phyloP scores from a whole-genome alignment of 1,140 invertebrate genomes.

The Drosophila ambigua region DNA sequence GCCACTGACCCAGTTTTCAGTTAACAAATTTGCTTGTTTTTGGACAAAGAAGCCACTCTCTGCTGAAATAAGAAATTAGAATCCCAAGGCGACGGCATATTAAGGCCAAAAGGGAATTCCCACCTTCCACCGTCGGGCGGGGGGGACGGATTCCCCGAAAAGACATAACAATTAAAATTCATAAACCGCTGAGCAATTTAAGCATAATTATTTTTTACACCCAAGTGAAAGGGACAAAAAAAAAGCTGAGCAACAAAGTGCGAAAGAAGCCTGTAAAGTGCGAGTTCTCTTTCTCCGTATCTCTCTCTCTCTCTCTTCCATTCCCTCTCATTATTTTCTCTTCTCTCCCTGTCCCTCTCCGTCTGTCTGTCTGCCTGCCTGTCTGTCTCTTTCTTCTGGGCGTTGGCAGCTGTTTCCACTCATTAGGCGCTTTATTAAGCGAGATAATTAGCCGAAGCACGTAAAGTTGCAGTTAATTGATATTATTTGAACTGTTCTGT shows the following conservation, averaged over 20 bases:
- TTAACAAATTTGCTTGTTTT: conserved; percentile 57
- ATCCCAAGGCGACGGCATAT: conserved; percentile 25
- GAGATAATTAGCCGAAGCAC: conserved; percentile 80
- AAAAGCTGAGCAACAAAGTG: conserved; percentile 31
- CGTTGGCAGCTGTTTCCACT: conserved; percentile 79
- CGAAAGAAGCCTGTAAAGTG: conserved; percentile 25
- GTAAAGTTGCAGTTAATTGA: conserved; percentile 81
- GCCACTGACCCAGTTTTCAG: conserved; percentile 2
- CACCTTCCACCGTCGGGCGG: conserved; percentile 19
- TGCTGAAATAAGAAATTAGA: conserved; percentile 42
- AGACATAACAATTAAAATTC: conserved; percentile 73
- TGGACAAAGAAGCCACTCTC: conserved; percentile 27
- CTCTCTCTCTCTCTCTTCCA: neutral
- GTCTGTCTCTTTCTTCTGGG: conserved; percentile 23
- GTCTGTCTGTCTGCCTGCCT: neutral
- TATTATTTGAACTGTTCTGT: conserved; percentile 74
- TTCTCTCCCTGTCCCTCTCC: neutral
- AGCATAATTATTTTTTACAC: conserved; percentile 73
- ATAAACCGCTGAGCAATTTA: conserved; percentile 70
- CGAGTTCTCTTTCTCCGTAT: conserved; percentile 14
- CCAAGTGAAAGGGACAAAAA: conserved; percentile 15
- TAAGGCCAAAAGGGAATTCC: conserved; percentile 17
- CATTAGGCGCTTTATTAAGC: conserved; percentile 82
- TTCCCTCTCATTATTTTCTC: neutral
- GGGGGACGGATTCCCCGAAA: conserved; percentile 6